Evolutionary conservation across 64 coral and sea anemone species (phyloP), one percentile per base, ranked within the genome.

Genomic region (Astreopora myriophthalma): DNA sequence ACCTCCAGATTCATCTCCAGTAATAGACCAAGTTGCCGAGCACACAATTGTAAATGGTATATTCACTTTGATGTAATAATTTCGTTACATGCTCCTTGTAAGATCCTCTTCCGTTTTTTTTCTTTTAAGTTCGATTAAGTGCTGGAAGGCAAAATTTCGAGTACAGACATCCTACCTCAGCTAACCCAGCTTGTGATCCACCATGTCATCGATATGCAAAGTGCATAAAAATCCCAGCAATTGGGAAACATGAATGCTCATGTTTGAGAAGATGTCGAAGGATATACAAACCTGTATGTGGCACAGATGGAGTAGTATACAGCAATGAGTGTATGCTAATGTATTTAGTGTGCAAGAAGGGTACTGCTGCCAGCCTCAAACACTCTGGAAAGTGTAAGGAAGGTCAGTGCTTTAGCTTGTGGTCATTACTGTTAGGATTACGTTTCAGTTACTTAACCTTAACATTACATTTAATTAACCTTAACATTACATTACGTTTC

Each of bases 281-380:
- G 13, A 39, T 39, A 49, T 87, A 73, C 26, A 23, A 8, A 2
- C 85, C 85, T 51, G 70, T 87, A 10, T 87, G 85, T 19, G 85
- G 85, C 16, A 87, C 85, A 11, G 85, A 87, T 72, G 85, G 85
- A 22, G 63, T 68, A n/a, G 73, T 66, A 25, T 87, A 87, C 28
- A 74, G 85, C 34, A 87, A 25, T 24, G 70, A 72, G 8, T 87
- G 85, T 73, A 72, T 87, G 38, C n/a, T 70, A 16, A 74, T 24
- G 70, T 23, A 23, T 35, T 30, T 37, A 26, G 70, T 74, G 8
- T 87, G 85, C n/a, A 12, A 87, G 11, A n/a, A 74, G 3, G 85
- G 70, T 27, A 57, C 37, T 32, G 16, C 31, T 46, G 39, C 73
- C 11, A 29, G 16, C 17, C 9, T 87, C 1, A 58, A 70, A 27